Percentiles rank a stretch among this genome's conserved stretches.
These are phyloP conservation scores for Cydia fagiglandana DNA, from an alignment of 1,140 invertebrate genomes.

Conservation along the genomic window DNA sequence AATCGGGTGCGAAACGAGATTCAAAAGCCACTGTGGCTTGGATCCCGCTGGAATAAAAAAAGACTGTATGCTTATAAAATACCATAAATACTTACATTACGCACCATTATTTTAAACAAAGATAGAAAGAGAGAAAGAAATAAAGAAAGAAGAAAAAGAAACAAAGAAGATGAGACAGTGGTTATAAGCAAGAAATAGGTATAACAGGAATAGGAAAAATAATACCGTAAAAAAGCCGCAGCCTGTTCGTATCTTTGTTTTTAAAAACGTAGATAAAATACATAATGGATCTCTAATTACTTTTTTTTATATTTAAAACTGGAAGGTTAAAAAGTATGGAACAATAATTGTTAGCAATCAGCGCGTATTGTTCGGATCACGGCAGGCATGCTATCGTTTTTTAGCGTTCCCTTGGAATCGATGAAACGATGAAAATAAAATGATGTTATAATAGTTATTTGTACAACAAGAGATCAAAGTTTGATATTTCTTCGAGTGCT, in stretches of 20 bases:
- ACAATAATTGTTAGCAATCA: conserved; percentile 11
- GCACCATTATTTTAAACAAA: too few species aligned
- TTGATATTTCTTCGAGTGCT: too few species aligned
- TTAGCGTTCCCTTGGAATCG: background rate
- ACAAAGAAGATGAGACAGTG: too few species aligned
- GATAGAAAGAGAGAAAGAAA: too few species aligned
- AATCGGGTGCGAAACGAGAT: background rate
- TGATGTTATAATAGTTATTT: background rate
- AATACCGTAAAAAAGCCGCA: too few species aligned
- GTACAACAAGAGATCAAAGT: too few species aligned
- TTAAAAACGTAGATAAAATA: background rate
- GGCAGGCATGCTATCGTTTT: background rate
- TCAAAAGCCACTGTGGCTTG: background rate
- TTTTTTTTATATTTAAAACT: background rate
- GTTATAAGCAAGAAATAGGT: too few species aligned
- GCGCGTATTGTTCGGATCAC: conserved; percentile 8
- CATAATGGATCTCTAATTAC: conserved; percentile 6
- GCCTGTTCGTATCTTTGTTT: too few species aligned
- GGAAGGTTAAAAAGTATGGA: background rate
- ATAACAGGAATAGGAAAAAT: too few species aligned
- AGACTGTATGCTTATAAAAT: background rate
- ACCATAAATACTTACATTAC: too few species aligned
- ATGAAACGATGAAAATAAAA: background rate
- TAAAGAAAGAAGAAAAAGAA: too few species aligned
- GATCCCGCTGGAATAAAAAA: background rate